Base-by-base conservation (phyloP, 2,113 vertebrate species). In the Pagrus major region DNA sequence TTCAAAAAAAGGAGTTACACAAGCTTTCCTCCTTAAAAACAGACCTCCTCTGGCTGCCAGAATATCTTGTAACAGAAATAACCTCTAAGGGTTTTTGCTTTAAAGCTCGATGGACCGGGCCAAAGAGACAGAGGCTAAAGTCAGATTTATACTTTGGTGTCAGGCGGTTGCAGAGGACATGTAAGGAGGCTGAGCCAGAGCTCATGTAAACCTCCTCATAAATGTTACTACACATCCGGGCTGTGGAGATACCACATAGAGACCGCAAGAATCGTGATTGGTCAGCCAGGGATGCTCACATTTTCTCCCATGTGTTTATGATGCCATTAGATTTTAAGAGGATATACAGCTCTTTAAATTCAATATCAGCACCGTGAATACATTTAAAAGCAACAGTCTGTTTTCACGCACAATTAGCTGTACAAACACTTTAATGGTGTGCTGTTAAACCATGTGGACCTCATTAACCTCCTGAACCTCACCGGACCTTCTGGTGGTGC, bases 51-150 rank as follows among this genome's bases (percentile, higher is more conserved):
- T 15, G 51, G 52, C 55, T 80, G 63, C 56, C 51, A 65, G 83
- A 85, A 85, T 58, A 75, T 81, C 60, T 52, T 23, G 14, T 44
- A 70, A 68, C 33, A 21, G 58, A 80, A 86, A 85, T 42, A 70
- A 31, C 66, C 67, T 75, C 46, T 31, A 46, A 41, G 77, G 59
- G n/a, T n/a, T n/a, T 71, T 81, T 76, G 31, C 35, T 29, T n/a
- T 35, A 49, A 58, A 82, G 71, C 68, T 71, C 54, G 31, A 49
- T 44, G 69, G 59, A 70, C 33, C 7, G 18, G 47, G 33, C 47
- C 80, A 21, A 68, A 76, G 66, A 33, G 23, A 31, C 65, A 51
- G 44, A 3, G 52, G 47, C 46, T 64, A 21, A 54, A 55, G 69
- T 42, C 44, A 80, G 76, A 80, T 80, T 75, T 78, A 71, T 78